Conservation (phyloP, 2,888 invertebrate genomes). For the Epinotia demarniana region DNA sequence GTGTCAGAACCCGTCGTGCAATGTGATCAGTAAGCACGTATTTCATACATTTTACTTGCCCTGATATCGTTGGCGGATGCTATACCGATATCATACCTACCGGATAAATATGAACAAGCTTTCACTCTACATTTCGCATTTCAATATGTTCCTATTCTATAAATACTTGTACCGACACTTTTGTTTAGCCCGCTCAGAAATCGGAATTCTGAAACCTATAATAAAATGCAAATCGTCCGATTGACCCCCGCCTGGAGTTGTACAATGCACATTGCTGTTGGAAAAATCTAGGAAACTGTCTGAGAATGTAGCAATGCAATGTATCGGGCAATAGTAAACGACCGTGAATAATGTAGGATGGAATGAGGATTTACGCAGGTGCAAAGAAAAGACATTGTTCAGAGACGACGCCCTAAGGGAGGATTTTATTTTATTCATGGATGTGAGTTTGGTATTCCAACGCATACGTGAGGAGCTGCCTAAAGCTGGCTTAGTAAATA, state of each 20-base stretch:
- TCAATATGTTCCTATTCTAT: too few relatives aligned
- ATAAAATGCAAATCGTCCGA: background rate
- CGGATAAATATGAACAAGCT: too few relatives aligned
- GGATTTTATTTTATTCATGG: constrained; percentile 66
- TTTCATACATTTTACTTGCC: too few relatives aligned
- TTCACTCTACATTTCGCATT: too few relatives aligned
- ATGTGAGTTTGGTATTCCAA: constrained; percentile 52
- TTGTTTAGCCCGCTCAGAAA: too few relatives aligned
- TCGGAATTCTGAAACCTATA: too few relatives aligned
- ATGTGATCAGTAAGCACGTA: too few relatives aligned
- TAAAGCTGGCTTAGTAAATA: constrained; percentile 49
- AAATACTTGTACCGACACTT: too few relatives aligned
- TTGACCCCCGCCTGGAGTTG: background rate
- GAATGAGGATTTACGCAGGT: constrained; percentile 61
- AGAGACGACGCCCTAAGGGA: constrained; percentile 55
- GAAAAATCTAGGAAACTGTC: constrained; percentile 16
- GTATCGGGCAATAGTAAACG: constrained; percentile 56
- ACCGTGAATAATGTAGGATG: constrained; percentile 60
- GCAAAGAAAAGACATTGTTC: constrained; percentile 66
- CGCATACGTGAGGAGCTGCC: constrained; percentile 54
- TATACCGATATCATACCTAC: too few relatives aligned
- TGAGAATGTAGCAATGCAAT: constrained; percentile 20
- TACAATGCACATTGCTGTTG: background rate
- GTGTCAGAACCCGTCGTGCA: too few relatives aligned
- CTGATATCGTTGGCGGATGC: too few relatives aligned